Conservation (phyloP, 1,140 invertebrate genomes). For the Caenorhabditis latens region DNA sequence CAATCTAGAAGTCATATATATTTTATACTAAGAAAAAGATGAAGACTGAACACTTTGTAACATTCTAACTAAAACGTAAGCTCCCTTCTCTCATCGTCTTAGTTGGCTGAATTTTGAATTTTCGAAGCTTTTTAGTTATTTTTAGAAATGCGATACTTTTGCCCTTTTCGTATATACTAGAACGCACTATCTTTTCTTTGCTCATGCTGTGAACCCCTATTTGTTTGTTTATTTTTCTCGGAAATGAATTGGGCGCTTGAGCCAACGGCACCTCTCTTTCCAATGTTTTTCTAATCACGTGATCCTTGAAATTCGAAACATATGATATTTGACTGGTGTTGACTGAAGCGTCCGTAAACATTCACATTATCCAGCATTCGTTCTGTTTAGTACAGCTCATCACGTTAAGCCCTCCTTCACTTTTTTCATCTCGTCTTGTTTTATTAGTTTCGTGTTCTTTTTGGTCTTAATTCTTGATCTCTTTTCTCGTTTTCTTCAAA, state of each 20-base stretch:
- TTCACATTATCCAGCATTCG: conserved; percentile 3
- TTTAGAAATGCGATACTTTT: conserved; percentile 6
- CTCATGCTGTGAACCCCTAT: conserved; percentile 11
- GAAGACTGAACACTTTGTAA: no score
- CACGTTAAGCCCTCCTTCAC: not conserved
- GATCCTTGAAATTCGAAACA: conserved; percentile 49
- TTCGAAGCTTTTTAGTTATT: not conserved
- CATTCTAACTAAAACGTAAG: not conserved
- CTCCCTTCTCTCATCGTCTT: not conserved
- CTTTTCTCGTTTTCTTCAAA: not conserved
- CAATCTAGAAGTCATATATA: not conserved
- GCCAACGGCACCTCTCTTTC: not conserved
- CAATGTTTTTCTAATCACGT: conserved; percentile 49
- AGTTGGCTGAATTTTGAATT: not conserved
- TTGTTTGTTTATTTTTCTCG: conserved; percentile 37
- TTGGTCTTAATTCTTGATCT: not conserved
- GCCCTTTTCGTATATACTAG: not conserved
- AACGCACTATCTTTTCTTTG: not conserved
- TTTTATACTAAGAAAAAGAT: not conserved
- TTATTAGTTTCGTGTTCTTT: not conserved
- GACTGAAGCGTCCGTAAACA: conserved; percentile 34
- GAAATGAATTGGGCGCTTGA: conserved; percentile 11
- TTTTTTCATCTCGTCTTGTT: not conserved
- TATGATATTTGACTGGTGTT: conserved; percentile 34
- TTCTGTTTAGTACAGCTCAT: not conserved